Conservation (phyloP, 2,888 invertebrate genomes). For the Oeneis ivallda region DNA sequence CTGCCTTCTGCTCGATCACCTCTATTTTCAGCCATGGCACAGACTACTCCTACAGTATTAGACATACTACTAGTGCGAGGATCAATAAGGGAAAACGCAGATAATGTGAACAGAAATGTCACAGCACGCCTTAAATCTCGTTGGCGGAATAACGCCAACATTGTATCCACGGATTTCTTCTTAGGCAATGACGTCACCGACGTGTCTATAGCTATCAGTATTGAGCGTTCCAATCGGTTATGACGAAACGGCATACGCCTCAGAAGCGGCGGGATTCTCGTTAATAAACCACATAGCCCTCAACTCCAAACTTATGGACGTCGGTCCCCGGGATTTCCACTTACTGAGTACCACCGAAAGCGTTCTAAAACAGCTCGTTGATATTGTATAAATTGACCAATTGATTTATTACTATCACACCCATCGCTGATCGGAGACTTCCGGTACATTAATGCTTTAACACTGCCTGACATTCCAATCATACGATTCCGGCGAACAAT, state of each 20-base stretch:
- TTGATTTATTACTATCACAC: constrained; percentile 45
- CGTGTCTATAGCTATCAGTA: constrained; percentile 81
- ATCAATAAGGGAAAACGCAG: constrained; percentile 84
- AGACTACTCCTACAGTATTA: constrained; percentile 85
- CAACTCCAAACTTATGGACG: constrained; percentile 38
- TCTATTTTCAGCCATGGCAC: constrained; percentile 86
- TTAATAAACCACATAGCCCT: constrained; percentile 45
- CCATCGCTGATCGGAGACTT: constrained; percentile 27
- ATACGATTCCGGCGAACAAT: constrained; percentile 44
- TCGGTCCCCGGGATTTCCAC: constrained; percentile 60
- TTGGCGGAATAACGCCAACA: constrained; percentile 86
- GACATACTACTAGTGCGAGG: constrained; percentile 83
- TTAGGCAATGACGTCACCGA: constrained; percentile 87
- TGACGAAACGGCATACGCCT: constrained; percentile 61
- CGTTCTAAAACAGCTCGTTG: constrained; percentile 43
- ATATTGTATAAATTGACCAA: constrained; percentile 49
- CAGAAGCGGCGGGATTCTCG: constrained; percentile 61
- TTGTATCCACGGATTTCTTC: constrained; percentile 88
- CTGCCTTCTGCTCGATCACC: constrained; percentile 70
- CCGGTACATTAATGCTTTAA: constrained; percentile 36
- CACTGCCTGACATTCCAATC: constrained; percentile 55
- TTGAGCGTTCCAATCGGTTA: constrained; percentile 67
- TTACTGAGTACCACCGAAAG: constrained; percentile 42
- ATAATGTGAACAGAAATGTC: constrained; percentile 85
- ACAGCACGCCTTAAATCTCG: constrained; percentile 84